phyloP scores from a whole-genome alignment of 2,113 vertebrate species.

The Cheilinus undulatus region DNA sequence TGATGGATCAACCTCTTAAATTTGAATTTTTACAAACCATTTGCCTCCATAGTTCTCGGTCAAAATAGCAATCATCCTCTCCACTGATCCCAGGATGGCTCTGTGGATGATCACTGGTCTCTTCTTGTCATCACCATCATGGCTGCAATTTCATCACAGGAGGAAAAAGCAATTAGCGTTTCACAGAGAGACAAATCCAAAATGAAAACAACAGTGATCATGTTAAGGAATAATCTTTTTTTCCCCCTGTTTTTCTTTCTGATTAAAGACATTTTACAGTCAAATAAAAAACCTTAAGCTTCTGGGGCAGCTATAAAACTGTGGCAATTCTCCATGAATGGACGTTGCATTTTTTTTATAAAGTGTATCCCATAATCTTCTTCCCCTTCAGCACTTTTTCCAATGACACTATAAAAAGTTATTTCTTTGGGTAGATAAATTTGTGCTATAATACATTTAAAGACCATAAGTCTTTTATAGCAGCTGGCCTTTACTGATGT shows the following conservation, averaged over 20 bases:
- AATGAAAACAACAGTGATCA: background rate
- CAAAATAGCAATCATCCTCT: slow-evolving; percentile 98
- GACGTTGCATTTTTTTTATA: too few species aligned
- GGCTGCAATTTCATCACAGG: slow-evolving; percentile 78
- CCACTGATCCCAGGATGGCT: slow-evolving; percentile 96
- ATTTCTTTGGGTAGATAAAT: too few species aligned
- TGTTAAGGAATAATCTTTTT: background rate
- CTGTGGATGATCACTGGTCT: slow-evolving; percentile 97
- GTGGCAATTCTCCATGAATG: too few species aligned
- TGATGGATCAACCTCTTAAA: background rate
- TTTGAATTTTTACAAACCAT: slow-evolving; percentile 85
- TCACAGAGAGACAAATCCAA: background rate
- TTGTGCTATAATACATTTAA: background rate
- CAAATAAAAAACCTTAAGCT: background rate
- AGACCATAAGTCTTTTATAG: background rate
- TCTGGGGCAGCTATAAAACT: background rate
- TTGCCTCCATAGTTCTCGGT: slow-evolving; percentile 99
- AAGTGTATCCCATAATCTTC: background rate
- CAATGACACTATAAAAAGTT: too few species aligned
- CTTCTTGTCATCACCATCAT: slow-evolving; percentile 95
- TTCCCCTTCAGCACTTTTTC: background rate
- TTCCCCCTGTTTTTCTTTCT: background rate
- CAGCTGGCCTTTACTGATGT: background rate
- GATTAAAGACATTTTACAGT: background rate
- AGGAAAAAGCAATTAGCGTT: background rate